Evolutionary conservation across 2,888 invertebrate species (phyloP), one percentile per base, ranked within the genome.

Genomic region (Deroplatys truncata): DNA sequence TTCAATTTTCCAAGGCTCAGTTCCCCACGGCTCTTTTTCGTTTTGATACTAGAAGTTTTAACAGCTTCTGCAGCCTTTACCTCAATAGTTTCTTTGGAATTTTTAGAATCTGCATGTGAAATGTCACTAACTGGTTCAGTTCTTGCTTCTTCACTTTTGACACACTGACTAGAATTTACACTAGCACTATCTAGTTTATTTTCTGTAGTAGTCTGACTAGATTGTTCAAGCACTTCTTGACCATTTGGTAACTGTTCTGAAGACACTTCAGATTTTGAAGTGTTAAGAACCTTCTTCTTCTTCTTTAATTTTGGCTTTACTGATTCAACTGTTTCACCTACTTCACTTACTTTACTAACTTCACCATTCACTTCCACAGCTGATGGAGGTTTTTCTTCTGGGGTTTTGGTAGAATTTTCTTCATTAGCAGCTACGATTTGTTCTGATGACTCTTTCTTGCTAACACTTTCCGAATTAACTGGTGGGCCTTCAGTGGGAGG

Each of bases 381-480:
- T 84, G 16, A 13, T 82, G 72, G 49, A 49, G 56, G 20, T 8
- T 5, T 88, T 88, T 88, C 83, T 83, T 86, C 35, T 86, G 82
- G 49, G 28, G 25, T 56, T 43, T 56, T 85, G 13, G 28, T 31
- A 56, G 7, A 72, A 72, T 20, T 72, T 86, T 85, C 83, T n/a
- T 86, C 82, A 25, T 35, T 35, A 82, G 20, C n/a, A 25, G 16
- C 43, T 31, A 88, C 84, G 84, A 72, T 56, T 85, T 90, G 90
- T 84, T 89, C 84, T 49, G 86, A 84, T 29, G 88, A 84, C 28
- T 91, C 92, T 91, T 93, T 93, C 91, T 92, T 92, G 91, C 92
- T 92, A 90, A 92, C 87, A 91, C 92, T 91, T 91, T 91, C 89
- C 83, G 91, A 91, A 91, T 92, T 49, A 92, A 92, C 93, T 91